These are phyloP conservation scores for Melinopterus prodromus DNA, from an alignment of 2,888 invertebrate genomes.

Conservation along the genomic window DNA sequence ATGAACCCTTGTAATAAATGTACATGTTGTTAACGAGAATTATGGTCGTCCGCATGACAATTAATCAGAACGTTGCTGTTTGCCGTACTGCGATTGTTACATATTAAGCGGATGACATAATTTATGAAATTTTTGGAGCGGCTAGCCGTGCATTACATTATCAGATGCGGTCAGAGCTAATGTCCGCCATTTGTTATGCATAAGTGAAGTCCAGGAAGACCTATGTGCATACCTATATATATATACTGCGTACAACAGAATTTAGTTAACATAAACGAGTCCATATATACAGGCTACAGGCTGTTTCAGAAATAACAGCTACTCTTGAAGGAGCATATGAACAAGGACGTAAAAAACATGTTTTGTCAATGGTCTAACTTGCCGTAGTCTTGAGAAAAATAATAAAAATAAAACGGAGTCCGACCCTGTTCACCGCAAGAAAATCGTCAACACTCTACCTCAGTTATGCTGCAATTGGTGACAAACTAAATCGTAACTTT, in stretches of 20 bases:
- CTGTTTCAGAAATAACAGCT: too few species aligned
- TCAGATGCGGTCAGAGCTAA: constrained; percentile 17
- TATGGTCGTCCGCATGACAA: constrained; percentile 21
- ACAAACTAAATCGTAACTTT: too few species aligned
- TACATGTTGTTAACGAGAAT: constrained; percentile 28
- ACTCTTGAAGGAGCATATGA: too few species aligned
- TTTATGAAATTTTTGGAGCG: constrained; percentile 21
- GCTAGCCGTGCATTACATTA: constrained; percentile 4
- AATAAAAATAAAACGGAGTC: too few species aligned
- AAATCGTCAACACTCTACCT: too few species aligned
- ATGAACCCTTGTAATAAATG: constrained; percentile 27
- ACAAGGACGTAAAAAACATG: too few species aligned
- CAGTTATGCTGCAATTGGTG: too few species aligned
- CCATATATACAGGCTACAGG: too few species aligned
- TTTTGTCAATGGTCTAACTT: too few species aligned
- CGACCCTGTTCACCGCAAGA: too few species aligned
- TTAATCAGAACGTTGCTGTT: constrained; percentile 20
- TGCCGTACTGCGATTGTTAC: constrained; percentile 17
- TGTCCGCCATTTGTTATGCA: constrained; percentile 16
- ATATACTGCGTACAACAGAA: not conserved
- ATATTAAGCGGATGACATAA: constrained; percentile 10
- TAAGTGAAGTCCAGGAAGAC: not conserved
- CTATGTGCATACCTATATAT: not conserved
- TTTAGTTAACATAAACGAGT: not conserved
- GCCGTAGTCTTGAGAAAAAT: too few species aligned